These are phyloP conservation scores for Heliconius hermathena DNA, from an alignment of 1,140 invertebrate genomes.

Conservation along the genomic window DNA sequence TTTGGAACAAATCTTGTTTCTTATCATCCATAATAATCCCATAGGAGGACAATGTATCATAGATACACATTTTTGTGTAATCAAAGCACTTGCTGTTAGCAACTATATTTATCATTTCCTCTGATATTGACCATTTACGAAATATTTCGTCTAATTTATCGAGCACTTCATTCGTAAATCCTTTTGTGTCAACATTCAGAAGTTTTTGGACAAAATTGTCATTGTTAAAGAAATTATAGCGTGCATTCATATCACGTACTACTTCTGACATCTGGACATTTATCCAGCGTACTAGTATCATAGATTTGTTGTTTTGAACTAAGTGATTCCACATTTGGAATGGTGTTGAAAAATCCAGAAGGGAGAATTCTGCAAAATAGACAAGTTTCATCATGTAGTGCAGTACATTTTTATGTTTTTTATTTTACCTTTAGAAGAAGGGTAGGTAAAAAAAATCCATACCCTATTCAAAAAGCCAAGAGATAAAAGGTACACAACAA, in stretches of 20 bases:
- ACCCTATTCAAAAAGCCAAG: no score
- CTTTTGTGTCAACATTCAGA: slow-evolving; percentile 69
- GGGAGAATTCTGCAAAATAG: slow-evolving; percentile 77
- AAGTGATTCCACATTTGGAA: slow-evolving; percentile 80
- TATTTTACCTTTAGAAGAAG: no score
- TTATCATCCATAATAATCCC: slow-evolving; percentile 82
- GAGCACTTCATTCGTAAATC: slow-evolving; percentile 60
- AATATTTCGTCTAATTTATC: slow-evolving; percentile 80
- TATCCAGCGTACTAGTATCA: slow-evolving; percentile 82
- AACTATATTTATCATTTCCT: slow-evolving; percentile 83
- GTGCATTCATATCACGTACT: slow-evolving; percentile 72
- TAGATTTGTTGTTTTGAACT: slow-evolving; percentile 78
- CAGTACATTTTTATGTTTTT: background rate
- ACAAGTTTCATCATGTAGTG: background rate
- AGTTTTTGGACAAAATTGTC: slow-evolving; percentile 69
- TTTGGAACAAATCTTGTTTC: slow-evolving; percentile 75
- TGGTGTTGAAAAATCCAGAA: slow-evolving; percentile 77
- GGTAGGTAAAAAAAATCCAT: no score
- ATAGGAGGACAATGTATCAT: slow-evolving; percentile 81
- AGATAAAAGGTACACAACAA: no score
- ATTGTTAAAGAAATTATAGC: slow-evolving; percentile 75
- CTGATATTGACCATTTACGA: slow-evolving; percentile 80
- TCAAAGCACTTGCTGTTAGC: slow-evolving; percentile 75
- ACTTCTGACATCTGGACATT: slow-evolving; percentile 77
- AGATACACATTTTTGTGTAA: slow-evolving; percentile 81